Conservation (phyloP, 2,113 vertebrate species). For the Gadus macrocephalus region DNA sequence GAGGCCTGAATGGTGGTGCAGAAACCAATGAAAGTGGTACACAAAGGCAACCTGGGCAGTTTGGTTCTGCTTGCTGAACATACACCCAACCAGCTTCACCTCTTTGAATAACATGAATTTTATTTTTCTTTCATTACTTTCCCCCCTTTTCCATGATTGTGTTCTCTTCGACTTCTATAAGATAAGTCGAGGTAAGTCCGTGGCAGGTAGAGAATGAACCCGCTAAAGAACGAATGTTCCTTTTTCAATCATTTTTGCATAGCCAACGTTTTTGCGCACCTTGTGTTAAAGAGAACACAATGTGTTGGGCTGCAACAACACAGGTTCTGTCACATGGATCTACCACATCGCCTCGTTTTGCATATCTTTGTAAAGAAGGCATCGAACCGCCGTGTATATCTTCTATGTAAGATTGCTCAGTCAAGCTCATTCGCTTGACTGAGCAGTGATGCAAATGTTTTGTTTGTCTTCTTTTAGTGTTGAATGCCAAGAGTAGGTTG, state of each 20-base stretch:
- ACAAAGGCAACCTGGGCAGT: conserved; percentile 30
- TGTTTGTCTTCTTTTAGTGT: too few relatives aligned
- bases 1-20: not conserved
- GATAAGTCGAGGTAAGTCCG: not conserved
- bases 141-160: not conserved
- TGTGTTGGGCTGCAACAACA: conserved; percentile 1
- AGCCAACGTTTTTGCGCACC: conserved; percentile 31
- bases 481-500: too few relatives aligned
- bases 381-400: too few relatives aligned
- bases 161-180: conserved; percentile 4
- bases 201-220: conserved; percentile 1
- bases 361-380: too few relatives aligned
- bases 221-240: conserved; percentile 16
- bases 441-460: too few relatives aligned
- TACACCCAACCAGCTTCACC: not conserved
- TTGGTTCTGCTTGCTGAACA: conserved; percentile 37
- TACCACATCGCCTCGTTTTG: too few relatives aligned
- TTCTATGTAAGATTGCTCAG: too few relatives aligned
- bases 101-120: too few relatives aligned
- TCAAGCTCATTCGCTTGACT: too few relatives aligned
- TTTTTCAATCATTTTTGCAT: conserved; percentile 1
- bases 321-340: not conserved
- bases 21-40: conserved; percentile 7
- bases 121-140: not conserved
- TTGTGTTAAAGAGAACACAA: too few relatives aligned